These are phyloP conservation scores for Lerista edwardsae DNA, from an alignment of 2,797 vertebrate genomes.

Conservation along the genomic window DNA sequence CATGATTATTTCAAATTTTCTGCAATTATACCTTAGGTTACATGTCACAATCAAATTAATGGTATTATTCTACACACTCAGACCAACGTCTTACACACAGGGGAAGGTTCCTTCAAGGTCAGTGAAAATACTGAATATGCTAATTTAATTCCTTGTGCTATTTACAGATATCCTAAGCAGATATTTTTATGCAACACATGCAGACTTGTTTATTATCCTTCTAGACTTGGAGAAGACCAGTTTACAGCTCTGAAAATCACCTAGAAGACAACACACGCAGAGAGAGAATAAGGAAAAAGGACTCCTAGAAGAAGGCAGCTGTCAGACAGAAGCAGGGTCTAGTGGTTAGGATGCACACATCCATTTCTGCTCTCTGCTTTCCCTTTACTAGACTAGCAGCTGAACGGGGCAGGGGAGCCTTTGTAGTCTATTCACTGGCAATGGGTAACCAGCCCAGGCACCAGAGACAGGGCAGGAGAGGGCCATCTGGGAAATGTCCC, in stretches of 20 bases:
- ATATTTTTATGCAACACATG: background rate
- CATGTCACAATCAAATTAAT: slow-evolving; percentile 28
- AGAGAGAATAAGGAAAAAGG: too few species aligned
- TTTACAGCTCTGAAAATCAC: background rate
- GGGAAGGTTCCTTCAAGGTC: background rate
- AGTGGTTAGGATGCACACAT: too few species aligned
- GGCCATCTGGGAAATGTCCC: too few species aligned
- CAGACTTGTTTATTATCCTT: background rate
- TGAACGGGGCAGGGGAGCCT: too few species aligned
- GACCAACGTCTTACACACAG: background rate
- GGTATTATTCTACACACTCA: slow-evolving; percentile 8
- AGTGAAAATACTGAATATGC: background rate
- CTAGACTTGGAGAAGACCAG: background rate
- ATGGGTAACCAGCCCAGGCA: too few species aligned
- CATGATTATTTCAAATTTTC: slow-evolving; percentile 18
- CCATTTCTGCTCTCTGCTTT: too few species aligned
- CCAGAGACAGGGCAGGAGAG: too few species aligned
- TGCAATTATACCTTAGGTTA: accelerated
- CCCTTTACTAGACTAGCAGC: too few species aligned
- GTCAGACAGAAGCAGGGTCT: too few species aligned
- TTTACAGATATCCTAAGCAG: background rate
- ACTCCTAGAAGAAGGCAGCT: too few species aligned
- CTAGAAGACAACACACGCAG: too few species aligned
- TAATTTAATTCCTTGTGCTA: background rate
- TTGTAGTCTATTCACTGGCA: too few species aligned